Percentiles rank a stretch among this genome's conserved stretches.
Evolutionary conservation across 1,140 invertebrate species (phyloP).

Genomic region (Trinorchestia longiramus): DNA sequence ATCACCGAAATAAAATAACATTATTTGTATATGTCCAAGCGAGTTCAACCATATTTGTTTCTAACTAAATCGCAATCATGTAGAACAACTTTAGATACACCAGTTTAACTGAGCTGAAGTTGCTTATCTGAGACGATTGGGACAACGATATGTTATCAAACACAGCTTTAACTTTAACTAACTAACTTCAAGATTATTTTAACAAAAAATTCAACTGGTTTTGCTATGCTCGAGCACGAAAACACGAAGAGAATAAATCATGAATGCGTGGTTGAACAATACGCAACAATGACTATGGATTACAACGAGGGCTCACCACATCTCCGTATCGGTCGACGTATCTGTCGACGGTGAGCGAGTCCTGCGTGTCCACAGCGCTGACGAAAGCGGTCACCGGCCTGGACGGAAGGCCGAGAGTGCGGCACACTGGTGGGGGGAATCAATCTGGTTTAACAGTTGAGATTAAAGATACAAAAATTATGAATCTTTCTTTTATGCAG

Average conservation of each 20-base stretch:
- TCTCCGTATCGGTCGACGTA: constrained; percentile 71
- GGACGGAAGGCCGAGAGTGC: constrained; percentile 73
- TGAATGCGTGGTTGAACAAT: not conserved
- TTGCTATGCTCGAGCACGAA: not conserved
- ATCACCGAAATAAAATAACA: too few relatives aligned
- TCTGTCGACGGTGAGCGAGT: constrained; percentile 72
- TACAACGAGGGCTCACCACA: constrained; percentile 58
- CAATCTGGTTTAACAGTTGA: not conserved
- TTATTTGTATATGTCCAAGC: too few relatives aligned
- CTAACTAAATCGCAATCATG: too few relatives aligned
- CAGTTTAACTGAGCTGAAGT: too few relatives aligned
- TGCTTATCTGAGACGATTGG: too few relatives aligned
- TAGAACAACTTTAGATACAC: too few relatives aligned
- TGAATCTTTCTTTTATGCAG: not conserved
- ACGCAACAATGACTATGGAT: not conserved
- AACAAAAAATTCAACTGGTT: not conserved
- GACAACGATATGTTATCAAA: too few relatives aligned
- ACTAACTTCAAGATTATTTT: not conserved
- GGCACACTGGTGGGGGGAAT: constrained; percentile 69
- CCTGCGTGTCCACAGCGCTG: constrained; percentile 73
- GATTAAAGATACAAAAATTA: not conserved
- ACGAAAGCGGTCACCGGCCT: constrained; percentile 72
- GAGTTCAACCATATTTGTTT: too few relatives aligned
- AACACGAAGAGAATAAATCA: not conserved
- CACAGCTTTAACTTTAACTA: not conserved